phyloP scores from a whole-genome alignment of 2,888 invertebrate genomes.

The Rhyacophila evoluta region DNA sequence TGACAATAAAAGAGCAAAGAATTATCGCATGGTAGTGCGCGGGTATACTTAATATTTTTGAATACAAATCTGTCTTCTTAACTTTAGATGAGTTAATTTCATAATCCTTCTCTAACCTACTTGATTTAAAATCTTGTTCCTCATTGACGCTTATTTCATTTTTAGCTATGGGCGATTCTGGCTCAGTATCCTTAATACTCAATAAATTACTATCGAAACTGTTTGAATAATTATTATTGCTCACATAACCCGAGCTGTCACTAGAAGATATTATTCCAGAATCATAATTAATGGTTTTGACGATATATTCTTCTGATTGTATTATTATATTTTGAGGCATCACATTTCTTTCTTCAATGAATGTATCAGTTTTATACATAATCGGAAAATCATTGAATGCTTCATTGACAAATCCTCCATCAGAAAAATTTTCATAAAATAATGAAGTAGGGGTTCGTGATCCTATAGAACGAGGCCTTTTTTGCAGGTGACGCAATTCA shows the following conservation, averaged over 20 bases:
- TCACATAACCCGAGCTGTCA: not conserved
- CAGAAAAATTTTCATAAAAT: not conserved
- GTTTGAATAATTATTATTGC: not conserved
- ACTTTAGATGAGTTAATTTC: slow-evolving; percentile 3
- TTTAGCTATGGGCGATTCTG: not conserved
- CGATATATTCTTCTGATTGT: slow-evolving; percentile 53
- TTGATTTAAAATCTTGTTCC: slow-evolving; percentile 52
- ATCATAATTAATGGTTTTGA: slow-evolving; percentile 2
- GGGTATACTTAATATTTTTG: slow-evolving; percentile 66
- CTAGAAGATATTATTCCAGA: not conserved
- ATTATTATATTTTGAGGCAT: slow-evolving; percentile 55
- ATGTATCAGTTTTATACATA: slow-evolving; percentile 52
- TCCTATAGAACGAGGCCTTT: not conserved
- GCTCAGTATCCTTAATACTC: not conserved
- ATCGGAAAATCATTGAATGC: slow-evolving; percentile 21
- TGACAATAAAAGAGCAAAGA: slow-evolving; percentile 68
- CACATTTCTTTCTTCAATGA: slow-evolving; percentile 56
- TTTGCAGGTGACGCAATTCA: not conserved
- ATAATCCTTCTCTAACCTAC: slow-evolving; percentile 21
- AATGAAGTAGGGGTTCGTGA: not conserved
- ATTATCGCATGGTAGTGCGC: slow-evolving; percentile 69
- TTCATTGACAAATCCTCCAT: not conserved
- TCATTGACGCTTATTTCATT: slow-evolving; percentile 36
- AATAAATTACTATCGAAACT: not conserved
- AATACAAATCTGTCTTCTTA: slow-evolving; percentile 60